A percentile compares a stretch with the other conserved stretches of the same genome.
Evolutionary conservation across 1,140 invertebrate genomes (phyloP).

Genomic region (Ceratina australensis): DNA sequence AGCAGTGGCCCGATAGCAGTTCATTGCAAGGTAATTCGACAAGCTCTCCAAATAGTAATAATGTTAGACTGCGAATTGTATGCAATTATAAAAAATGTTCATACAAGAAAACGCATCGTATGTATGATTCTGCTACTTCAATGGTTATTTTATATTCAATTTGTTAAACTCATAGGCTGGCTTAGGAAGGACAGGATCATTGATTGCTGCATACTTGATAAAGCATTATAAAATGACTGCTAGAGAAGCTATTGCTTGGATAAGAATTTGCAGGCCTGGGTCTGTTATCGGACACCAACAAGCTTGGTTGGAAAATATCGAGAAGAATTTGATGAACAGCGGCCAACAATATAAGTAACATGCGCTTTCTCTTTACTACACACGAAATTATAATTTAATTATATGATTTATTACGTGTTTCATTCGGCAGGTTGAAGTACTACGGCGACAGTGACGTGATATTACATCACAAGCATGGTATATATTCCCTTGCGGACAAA

Average conservation of each 20-base stretch:
- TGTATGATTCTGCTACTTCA: too few relatives aligned
- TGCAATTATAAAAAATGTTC: not conserved
- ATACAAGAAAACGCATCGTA: too few relatives aligned
- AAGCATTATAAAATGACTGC: conserved; percentile 91
- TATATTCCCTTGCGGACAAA: conserved; percentile 72
- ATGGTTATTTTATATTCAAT: not conserved
- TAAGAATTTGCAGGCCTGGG: conserved; percentile 90
- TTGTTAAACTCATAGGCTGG: conserved; percentile 82
- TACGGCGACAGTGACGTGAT: conserved; percentile 73
- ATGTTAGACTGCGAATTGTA: not conserved
- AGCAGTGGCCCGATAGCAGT: conserved; percentile 88
- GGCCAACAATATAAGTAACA: conserved; percentile 78
- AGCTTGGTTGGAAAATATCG: conserved; percentile 85
- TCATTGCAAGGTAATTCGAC: conserved; percentile 87
- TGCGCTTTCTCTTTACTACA: not conserved
- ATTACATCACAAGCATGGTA: conserved; percentile 75
- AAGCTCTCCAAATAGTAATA: too few relatives aligned
- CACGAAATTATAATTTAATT: not conserved
- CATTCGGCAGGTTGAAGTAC: conserved; percentile 65
- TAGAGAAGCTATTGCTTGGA: conserved; percentile 90
- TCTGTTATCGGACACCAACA: conserved; percentile 92
- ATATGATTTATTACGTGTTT: not conserved
- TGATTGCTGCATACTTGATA: conserved; percentile 92
- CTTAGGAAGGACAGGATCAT: conserved; percentile 89
- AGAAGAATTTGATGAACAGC: conserved; percentile 75